Percentiles rank a stretch among this genome's conserved stretches.
Evolutionary conservation across 2,797 vertebrate species (phyloP).

Genomic region (Agapornis canus): DNA sequence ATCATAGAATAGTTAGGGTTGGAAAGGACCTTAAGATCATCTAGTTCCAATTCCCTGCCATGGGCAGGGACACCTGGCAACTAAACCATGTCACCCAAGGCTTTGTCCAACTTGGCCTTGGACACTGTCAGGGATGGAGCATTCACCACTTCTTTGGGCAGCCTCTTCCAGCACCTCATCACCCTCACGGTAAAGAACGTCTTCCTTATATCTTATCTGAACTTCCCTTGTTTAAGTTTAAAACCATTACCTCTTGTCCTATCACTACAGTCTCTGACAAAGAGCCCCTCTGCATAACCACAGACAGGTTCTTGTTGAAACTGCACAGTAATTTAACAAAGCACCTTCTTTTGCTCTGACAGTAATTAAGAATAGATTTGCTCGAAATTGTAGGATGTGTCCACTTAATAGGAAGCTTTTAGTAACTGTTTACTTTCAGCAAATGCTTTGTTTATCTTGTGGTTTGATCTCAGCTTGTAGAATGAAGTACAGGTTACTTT

Average conservation of each 20-base stretch:
- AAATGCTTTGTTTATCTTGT: background rate
- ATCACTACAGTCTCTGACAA: background rate
- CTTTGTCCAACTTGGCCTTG: too few species aligned
- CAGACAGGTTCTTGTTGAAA: background rate
- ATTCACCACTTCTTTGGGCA: too few species aligned
- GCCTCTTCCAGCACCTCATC: background rate
- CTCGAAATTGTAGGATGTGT: background rate
- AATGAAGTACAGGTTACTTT: background rate
- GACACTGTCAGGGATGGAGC: too few species aligned
- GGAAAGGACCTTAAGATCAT: too few species aligned
- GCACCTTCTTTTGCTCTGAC: background rate
- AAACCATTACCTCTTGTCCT: background rate
- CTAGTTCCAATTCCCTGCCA: too few species aligned
- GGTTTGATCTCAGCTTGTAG: background rate
- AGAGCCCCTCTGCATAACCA: background rate
- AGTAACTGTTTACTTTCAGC: background rate
- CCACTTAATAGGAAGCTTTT: background rate
- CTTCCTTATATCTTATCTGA: background rate
- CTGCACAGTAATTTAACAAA: background rate
- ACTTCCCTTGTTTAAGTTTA: background rate
- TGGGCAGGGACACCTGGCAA: too few species aligned
- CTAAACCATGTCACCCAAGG: too few species aligned
- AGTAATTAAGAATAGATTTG: background rate
- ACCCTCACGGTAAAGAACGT: background rate
- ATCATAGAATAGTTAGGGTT: background rate